Evolutionary conservation across 2,797 vertebrate species (phyloP).

Genomic region (Pangasius djambal): DNA sequence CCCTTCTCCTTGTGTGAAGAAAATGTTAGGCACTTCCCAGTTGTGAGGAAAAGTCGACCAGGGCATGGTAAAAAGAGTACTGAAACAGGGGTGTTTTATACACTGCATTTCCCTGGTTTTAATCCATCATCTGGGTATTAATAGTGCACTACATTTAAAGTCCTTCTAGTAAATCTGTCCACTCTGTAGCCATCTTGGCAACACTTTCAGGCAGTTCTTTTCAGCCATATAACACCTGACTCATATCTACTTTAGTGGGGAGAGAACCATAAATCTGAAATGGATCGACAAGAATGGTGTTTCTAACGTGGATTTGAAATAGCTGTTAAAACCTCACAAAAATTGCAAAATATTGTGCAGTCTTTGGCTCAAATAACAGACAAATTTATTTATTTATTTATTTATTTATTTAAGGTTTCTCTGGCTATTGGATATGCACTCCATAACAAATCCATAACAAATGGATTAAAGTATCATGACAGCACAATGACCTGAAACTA

Average conservation of each 20-base stretch:
- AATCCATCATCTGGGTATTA: neutral
- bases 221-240: neutral
- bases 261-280: neutral
- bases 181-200: neutral
- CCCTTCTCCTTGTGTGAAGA: neutral
- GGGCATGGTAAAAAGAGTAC: neutral
- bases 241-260: neutral
- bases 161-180: neutral
- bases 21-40: neutral
- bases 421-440: neutral
- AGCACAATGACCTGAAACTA: neutral
- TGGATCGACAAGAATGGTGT: neutral
- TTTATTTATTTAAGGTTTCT: neutral
- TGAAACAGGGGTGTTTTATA: neutral
- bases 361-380: neutral
- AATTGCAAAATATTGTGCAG: neutral
- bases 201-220: neutral
- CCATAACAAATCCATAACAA: no score
- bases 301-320: neutral
- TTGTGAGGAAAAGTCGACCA: neutral
- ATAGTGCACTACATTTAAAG: neutral
- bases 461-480: neutral
- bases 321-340: neutral
- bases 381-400: neutral
- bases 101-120: neutral